Conservation (phyloP, 2,888 invertebrate genomes). For the Vesta saturnalis region DNA sequence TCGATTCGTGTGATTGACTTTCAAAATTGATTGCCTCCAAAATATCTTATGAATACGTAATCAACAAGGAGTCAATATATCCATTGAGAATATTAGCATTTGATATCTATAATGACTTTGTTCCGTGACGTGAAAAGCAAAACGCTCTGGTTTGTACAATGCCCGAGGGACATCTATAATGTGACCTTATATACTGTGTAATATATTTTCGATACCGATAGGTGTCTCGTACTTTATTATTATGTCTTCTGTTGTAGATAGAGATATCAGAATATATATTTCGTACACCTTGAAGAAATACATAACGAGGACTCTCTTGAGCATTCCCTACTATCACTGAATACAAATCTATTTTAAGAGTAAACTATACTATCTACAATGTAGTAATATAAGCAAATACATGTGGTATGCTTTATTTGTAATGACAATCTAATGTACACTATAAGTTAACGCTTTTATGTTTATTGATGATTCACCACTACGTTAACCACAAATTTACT, state of each 20-base stretch:
- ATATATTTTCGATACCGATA: slow-evolving; percentile 34
- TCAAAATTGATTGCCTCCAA: slow-evolving; percentile 51
- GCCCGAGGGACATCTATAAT: slow-evolving; percentile 39
- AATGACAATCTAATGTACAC: too few relatives aligned
- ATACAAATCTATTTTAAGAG: slow-evolving; percentile 47
- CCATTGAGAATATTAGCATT: slow-evolving; percentile 55
- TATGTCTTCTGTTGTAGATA: neutral
- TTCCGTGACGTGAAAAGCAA: slow-evolving; percentile 53
- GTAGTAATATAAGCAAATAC: too few relatives aligned
- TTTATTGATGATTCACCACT: too few relatives aligned
- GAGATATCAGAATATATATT: neutral
- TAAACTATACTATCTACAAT: slow-evolving; percentile 39
- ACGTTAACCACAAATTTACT: too few relatives aligned
- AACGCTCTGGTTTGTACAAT: slow-evolving; percentile 42
- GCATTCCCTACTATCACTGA: slow-evolving; percentile 44
- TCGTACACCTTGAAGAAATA: slow-evolving; percentile 43
- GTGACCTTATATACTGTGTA: slow-evolving; percentile 31
- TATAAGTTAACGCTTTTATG: too few relatives aligned
- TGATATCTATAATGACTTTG: slow-evolving; percentile 57
- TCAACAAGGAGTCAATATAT: slow-evolving; percentile 48
- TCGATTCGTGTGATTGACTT: slow-evolving; percentile 47
- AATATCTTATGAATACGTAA: slow-evolving; percentile 53
- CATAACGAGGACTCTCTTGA: slow-evolving; percentile 36
- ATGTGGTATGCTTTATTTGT: too few relatives aligned
- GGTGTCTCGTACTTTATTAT: slow-evolving; percentile 35